Percentiles rank a stretch among this genome's conserved stretches.
Evolutionary conservation across 2,113 vertebrate species (phyloP).

Genomic region (Syngnathus typhle): DNA sequence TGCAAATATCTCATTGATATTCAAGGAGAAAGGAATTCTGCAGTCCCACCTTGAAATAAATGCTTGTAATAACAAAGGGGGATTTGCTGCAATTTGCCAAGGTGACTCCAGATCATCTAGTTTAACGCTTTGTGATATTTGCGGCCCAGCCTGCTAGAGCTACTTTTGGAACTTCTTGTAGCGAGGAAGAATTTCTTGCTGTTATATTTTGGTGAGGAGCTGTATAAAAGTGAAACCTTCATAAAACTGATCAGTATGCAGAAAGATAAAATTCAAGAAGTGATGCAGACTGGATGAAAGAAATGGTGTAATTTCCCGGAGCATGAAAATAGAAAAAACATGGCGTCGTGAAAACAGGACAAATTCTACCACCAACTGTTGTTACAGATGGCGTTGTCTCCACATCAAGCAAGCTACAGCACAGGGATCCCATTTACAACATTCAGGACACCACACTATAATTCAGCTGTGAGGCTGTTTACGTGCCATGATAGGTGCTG

Average conservation of each 20-base stretch:
- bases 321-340: too few species aligned
- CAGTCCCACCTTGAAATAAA: conserved; percentile 2
- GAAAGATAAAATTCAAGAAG: neutral
- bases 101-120: conserved; percentile 2
- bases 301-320: neutral
- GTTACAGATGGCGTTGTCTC: too few species aligned
- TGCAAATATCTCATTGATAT: conserved; percentile 3
- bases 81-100: neutral
- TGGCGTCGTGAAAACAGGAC: too few species aligned
- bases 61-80: neutral
- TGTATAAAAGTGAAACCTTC: neutral
- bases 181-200: neutral
- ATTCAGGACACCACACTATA: too few species aligned
- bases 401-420: too few species aligned
- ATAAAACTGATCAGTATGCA: neutral
- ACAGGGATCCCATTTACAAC: too few species aligned
- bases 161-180: neutral
- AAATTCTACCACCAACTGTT: too few species aligned
- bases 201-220: neutral
- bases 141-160: neutral
- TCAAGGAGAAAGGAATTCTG: neutral
- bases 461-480: too few species aligned
- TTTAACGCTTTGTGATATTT: conserved; percentile 1
- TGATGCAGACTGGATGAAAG: neutral
- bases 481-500: too few species aligned